These are phyloP conservation scores for Choristoneura fumiferana DNA, from an alignment of 1,140 invertebrate genomes.

Conservation along the genomic window DNA sequence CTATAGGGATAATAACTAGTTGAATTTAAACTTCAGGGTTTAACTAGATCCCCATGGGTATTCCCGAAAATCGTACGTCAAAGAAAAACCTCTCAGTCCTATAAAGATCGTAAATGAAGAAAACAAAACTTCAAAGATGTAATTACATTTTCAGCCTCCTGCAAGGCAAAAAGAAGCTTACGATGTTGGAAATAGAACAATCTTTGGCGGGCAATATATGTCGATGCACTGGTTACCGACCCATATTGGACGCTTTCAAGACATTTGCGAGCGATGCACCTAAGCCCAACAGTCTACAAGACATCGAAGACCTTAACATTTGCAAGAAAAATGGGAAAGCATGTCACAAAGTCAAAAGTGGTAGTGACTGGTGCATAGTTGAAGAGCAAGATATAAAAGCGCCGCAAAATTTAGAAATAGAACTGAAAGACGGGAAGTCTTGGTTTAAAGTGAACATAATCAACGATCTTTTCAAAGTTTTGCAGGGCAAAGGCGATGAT, in stretches of 20 bases:
- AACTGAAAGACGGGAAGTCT: conserved; percentile 49
- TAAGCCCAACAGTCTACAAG: neutral
- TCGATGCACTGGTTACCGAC: conserved; percentile 88
- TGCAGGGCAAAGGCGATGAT: conserved; percentile 49
- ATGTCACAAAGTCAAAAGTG: conserved; percentile 33
- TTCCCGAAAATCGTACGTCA: no score
- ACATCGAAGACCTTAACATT: conserved; percentile 48
- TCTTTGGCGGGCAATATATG: conserved; percentile 87
- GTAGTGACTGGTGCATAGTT: conserved; percentile 51
- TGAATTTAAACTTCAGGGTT: conserved; percentile 39
- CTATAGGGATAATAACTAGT: no score
- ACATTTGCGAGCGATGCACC: conserved; percentile 79
- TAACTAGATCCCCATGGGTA: no score
- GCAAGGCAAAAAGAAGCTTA: conserved; percentile 50
- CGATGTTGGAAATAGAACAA: conserved; percentile 81
- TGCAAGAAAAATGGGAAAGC: conserved; percentile 36
- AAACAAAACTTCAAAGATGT: neutral
- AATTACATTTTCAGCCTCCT: conserved; percentile 29
- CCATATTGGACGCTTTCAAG: conserved; percentile 87
- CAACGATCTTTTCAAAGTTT: conserved; percentile 72
- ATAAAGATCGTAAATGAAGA: no score
- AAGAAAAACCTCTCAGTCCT: no score
- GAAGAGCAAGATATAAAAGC: conserved; percentile 25
- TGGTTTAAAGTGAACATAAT: conserved; percentile 74
- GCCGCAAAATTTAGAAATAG: conserved; percentile 10